Conservation (phyloP, 2,113 vertebrate genomes). For the Actinemys pallida region DNA sequence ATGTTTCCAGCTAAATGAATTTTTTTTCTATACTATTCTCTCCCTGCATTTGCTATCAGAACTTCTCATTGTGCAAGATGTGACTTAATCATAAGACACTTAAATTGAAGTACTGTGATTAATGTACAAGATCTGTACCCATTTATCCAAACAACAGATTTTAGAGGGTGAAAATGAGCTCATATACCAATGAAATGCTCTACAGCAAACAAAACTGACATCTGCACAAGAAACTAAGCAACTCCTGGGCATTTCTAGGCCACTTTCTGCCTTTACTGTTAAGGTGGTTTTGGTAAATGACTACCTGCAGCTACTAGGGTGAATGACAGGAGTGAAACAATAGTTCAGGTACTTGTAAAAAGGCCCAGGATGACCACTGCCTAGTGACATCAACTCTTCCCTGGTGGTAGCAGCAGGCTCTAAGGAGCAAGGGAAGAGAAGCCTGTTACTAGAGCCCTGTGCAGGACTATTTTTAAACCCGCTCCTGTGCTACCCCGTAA, state of each 20-base stretch:
- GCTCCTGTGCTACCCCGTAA: background rate
- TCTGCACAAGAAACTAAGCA: background rate
- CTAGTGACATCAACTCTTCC: background rate
- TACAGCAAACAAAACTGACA: background rate
- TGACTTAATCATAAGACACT: background rate
- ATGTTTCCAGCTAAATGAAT: background rate
- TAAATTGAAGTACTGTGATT: background rate
- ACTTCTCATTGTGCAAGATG: background rate
- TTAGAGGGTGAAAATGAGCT: background rate
- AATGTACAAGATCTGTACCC: background rate
- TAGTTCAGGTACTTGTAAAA: background rate
- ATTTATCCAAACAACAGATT: background rate
- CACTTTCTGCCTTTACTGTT: background rate
- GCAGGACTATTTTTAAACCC: too few species aligned
- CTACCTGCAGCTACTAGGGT: background rate
- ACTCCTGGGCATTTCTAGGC: background rate
- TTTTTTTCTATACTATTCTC: background rate
- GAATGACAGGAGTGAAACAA: background rate
- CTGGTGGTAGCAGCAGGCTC: background rate
- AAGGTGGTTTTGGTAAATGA: background rate
- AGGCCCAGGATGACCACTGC: background rate
- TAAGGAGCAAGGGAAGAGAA: background rate
- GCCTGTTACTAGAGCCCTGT: too few species aligned
- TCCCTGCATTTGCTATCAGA: background rate
- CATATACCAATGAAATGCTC: background rate